phyloP scores from a whole-genome alignment of 2,113 vertebrate genomes.

The Oryzias melastigma region DNA sequence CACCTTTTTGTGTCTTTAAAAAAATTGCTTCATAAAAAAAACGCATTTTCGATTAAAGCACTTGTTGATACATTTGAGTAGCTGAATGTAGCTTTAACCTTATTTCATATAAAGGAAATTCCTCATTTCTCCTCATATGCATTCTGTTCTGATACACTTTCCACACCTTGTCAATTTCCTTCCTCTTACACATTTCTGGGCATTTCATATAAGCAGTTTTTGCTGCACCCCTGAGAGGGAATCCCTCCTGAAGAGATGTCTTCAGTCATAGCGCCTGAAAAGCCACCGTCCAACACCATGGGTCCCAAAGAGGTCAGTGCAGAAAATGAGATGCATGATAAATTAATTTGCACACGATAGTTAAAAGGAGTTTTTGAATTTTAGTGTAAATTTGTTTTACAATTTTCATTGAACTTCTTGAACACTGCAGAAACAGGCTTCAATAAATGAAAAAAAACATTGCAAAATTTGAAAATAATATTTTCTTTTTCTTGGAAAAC shows the following conservation, averaged over 20 bases:
- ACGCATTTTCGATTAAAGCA: too few species aligned
- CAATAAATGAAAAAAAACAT: too few species aligned
- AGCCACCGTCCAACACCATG: constrained; percentile 72
- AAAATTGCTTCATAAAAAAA: too few species aligned
- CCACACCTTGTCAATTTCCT: constrained; percentile 2
- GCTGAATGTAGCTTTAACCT: neutral
- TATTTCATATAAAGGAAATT: neutral
- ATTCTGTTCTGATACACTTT: constrained; percentile 7
- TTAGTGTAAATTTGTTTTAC: too few species aligned
- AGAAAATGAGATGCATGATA: neutral
- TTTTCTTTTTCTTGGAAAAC: too few species aligned
- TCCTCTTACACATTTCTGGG: neutral
- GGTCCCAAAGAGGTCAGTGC: constrained; percentile 78
- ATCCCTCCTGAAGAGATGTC: constrained; percentile 76
- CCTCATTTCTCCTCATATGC: neutral
- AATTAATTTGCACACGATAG: too few species aligned
- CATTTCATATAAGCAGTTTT: constrained; percentile 3
- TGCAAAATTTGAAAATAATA: too few species aligned
- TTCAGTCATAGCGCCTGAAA: constrained; percentile 74
- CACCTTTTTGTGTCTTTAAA: too few species aligned
- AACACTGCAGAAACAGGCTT: too few species aligned
- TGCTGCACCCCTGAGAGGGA: constrained; percentile 55
- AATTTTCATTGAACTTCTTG: too few species aligned
- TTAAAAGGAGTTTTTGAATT: too few species aligned
- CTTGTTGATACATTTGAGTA: too few species aligned